Conservation (phyloP, 2,113 vertebrate species). For the Daubentonia madagascariensis region DNA sequence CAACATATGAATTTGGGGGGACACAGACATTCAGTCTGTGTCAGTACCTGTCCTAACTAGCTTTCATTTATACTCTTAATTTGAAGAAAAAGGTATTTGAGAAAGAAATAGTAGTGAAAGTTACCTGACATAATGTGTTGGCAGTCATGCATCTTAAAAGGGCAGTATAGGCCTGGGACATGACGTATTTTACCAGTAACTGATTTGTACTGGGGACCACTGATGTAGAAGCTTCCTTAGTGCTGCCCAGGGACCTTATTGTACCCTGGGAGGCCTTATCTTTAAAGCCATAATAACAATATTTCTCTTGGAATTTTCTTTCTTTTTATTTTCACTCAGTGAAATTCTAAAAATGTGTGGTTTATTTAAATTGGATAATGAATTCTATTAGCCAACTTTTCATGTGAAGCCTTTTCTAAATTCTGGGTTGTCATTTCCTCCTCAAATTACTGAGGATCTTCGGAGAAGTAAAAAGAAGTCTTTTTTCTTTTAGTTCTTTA, state of each 20-base stretch:
- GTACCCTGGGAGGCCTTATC: not conserved
- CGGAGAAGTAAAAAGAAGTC: not conserved
- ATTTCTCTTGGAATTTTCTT: not conserved
- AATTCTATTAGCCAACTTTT: conserved; percentile 12
- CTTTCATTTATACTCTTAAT: conserved; percentile 22
- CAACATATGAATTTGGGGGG: not conserved
- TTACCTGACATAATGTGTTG: not conserved
- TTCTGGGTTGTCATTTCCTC: conserved; percentile 27
- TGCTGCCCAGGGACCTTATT: not conserved
- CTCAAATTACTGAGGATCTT: conserved; percentile 22
- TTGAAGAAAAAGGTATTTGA: conserved; percentile 9
- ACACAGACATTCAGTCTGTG: not conserved
- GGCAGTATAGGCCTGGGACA: not conserved
- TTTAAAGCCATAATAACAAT: not conserved
- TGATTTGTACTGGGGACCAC: not conserved
- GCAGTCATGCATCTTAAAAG: not conserved
- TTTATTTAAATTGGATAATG: conserved; percentile 37
- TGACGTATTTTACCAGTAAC: not conserved
- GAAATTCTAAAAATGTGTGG: conserved; percentile 34
- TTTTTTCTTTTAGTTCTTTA: not conserved
- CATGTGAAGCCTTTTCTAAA: conserved; percentile 6
- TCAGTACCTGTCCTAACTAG: not conserved
- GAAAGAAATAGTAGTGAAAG: not conserved
- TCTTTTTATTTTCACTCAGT: not conserved
- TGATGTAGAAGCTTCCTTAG: no score